Evolutionary conservation across 2,113 vertebrate species (phyloP).

Genomic region (Ceuthmochares aereus): DNA sequence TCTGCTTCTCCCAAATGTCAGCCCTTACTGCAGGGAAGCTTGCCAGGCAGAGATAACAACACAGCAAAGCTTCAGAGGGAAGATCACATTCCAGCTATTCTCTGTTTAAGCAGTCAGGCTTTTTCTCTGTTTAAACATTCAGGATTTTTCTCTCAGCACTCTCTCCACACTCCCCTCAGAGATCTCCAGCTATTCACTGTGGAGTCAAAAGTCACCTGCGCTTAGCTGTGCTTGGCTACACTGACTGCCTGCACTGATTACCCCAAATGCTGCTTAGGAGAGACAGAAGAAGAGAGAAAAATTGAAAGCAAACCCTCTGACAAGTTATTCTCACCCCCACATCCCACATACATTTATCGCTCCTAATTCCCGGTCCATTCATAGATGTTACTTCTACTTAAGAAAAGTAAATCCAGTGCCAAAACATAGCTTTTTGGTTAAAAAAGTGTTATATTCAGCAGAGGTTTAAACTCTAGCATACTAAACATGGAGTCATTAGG

Average conservation of each 20-base stretch:
- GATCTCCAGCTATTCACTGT: background rate
- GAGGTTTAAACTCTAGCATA: constrained; percentile 37
- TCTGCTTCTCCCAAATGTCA: background rate
- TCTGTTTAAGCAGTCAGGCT: background rate
- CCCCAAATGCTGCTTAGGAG: background rate
- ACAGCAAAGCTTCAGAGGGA: background rate
- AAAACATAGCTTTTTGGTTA: constrained; percentile 18
- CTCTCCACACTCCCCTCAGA: background rate
- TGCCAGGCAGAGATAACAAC: background rate
- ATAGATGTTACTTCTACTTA: constrained; percentile 1
- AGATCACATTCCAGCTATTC: constrained; percentile 36
- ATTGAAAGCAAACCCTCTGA: constrained; percentile 28
- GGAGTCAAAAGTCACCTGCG: constrained; percentile 33
- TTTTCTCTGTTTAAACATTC: background rate
- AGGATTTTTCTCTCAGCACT: background rate
- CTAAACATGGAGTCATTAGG: background rate
- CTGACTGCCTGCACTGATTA: background rate
- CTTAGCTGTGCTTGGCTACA: background rate
- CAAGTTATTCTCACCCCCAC: background rate
- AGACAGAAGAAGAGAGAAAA: background rate
- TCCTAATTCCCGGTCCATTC: background rate
- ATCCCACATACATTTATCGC: background rate
- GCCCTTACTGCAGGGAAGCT: background rate
- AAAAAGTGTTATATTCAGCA: constrained; percentile 33
- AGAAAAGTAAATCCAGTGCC: constrained; percentile 22